A percentile compares a stretch with the other conserved stretches of the same genome.
Conservation (phyloP, 2,797 vertebrate genomes). For the Squalus acanthias region DNA sequence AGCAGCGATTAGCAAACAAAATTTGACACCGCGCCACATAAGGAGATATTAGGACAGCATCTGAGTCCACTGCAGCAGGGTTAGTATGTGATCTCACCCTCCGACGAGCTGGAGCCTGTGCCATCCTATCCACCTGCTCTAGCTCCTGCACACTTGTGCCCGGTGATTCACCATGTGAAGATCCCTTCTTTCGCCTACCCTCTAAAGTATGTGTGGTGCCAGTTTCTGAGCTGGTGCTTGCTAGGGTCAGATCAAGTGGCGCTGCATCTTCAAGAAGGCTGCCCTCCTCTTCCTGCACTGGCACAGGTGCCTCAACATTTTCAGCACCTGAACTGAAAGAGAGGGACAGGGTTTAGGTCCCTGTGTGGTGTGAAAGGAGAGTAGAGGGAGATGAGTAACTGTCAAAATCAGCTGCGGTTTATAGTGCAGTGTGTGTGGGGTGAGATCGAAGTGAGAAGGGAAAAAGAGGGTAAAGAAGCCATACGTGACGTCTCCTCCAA, state of each 20-base stretch:
- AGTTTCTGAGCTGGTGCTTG: background rate
- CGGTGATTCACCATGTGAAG: background rate
- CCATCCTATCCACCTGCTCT: background rate
- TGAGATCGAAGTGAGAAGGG: background rate
- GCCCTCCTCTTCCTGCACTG: background rate
- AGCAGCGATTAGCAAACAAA: too few relatives aligned
- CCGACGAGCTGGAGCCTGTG: background rate
- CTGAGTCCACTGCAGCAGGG: background rate
- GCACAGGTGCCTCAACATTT: background rate
- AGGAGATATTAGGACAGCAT: background rate
- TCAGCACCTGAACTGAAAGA: background rate
- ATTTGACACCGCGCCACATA: too few relatives aligned
- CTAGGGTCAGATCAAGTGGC: background rate
- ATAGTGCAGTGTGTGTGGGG: background rate
- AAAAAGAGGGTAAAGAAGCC: too few relatives aligned
- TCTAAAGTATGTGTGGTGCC: background rate
- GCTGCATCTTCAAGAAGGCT: background rate
- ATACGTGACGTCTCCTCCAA: too few relatives aligned
- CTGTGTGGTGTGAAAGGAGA: background rate
- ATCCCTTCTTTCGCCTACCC: background rate
- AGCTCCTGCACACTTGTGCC: background rate
- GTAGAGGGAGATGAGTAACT: background rate
- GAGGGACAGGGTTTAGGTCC: background rate
- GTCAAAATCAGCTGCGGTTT: background rate
- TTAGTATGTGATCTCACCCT: background rate